Conservation (phyloP, 2,888 invertebrate species). For the Pristionchus entomophagus region DNA sequence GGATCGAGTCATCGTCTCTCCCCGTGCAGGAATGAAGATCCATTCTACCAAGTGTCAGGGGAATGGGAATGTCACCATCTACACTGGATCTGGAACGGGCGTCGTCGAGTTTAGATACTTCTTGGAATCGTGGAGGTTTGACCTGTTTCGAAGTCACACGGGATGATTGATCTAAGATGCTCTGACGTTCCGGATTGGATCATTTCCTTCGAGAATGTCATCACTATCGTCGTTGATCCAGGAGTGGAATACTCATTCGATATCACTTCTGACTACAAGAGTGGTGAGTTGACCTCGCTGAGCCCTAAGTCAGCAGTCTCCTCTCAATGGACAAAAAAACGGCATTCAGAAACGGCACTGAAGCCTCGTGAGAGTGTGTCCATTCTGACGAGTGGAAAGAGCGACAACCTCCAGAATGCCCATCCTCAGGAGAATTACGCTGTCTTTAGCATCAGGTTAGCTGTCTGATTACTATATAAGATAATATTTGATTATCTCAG, state of each 20-base stretch:
- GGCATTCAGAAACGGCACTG: background rate
- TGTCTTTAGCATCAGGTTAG: background rate
- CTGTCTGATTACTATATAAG: background rate
- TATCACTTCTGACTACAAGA: background rate
- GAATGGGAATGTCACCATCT: background rate
- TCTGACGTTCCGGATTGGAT: background rate
- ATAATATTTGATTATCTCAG: background rate
- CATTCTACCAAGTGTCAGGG: background rate
- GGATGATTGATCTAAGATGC: background rate
- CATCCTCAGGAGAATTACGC: background rate
- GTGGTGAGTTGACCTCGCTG: background rate
- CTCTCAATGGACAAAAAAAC: no score
- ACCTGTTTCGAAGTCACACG: no score
- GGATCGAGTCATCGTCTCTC: background rate
- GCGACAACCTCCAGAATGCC: slow-evolving; percentile 8
- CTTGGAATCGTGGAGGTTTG: background rate
- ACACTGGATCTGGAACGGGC: background rate
- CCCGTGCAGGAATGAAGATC: background rate
- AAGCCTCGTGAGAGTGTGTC: background rate
- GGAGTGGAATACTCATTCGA: slow-evolving; percentile 1
- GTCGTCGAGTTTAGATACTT: background rate
- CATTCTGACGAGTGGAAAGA: slow-evolving; percentile 24
- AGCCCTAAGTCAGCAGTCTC: accelerated
- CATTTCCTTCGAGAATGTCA: slow-evolving; percentile 10
- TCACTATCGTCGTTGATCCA: background rate